A percentile compares a stretch with the other conserved stretches of the same genome.
Evolutionary conservation across 2,113 vertebrate species (phyloP).

Genomic region (Etheostoma spectabile): DNA sequence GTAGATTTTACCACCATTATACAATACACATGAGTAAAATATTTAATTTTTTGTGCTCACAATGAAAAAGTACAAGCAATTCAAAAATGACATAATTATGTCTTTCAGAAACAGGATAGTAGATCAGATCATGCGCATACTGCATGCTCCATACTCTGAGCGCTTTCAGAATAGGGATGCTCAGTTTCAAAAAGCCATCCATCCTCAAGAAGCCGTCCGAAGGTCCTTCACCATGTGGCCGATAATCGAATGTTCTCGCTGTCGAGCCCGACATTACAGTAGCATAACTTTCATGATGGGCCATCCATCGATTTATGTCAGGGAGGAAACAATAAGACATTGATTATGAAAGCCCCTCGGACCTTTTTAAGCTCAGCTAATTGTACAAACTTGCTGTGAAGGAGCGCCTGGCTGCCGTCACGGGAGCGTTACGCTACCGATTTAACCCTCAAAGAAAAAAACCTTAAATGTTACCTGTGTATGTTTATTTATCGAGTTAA

Average conservation of each 20-base stretch:
- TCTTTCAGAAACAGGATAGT: no score
- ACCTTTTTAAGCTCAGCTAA: constrained; percentile 52
- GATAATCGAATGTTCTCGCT: constrained; percentile 45
- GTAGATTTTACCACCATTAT: no score
- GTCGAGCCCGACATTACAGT: constrained; percentile 48
- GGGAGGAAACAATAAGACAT: constrained; percentile 56
- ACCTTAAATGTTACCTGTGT: no score
- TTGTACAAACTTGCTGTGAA: not conserved
- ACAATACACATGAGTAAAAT: no score
- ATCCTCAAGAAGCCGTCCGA: constrained; percentile 13
- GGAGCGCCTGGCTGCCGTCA: no score
- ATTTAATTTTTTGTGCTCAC: no score
- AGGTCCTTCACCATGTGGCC: constrained; percentile 46
- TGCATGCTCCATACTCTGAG: not conserved
- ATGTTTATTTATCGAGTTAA: no score
- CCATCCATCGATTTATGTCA: constrained; percentile 58
- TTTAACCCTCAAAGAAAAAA: no score
- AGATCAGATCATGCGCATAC: not conserved
- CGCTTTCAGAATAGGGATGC: not conserved
- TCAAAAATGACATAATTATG: no score
- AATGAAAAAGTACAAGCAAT: no score
- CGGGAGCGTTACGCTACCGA: no score
- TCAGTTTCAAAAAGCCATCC: constrained; percentile 24
- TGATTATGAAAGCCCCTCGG: constrained; percentile 49
- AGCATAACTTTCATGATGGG: constrained; percentile 53